Evolutionary conservation across 2,888 invertebrate species (phyloP), one percentile per base, ranked within the genome.

Genomic region (Yponomeuta cagnagella): DNA sequence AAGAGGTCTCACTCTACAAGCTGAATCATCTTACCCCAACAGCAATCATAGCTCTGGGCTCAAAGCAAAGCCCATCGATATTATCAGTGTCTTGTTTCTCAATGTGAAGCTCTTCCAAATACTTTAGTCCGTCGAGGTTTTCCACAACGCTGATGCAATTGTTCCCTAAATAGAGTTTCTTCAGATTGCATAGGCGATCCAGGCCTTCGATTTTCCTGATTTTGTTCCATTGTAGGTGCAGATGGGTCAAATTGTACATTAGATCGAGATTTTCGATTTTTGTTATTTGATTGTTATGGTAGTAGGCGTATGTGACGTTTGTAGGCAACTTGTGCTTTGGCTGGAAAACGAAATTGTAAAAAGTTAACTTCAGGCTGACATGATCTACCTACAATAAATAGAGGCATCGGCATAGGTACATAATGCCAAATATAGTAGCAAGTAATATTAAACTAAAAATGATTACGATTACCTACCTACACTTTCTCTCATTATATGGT

Each of bases 271-370:
- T 96, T 81, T 96, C 93, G 33, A 98, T 94, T 81, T 94, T 94
- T 1, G 93, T 85, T 75, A 98, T 95, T 76, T 94, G 93, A 82
- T 98, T 98, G 79, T 96, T 96, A 80, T 97, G 98, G 64, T 96
- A 93, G 86, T 95, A 98, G 30, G 96, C 91, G 74, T 95, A 93
- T 31, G 93, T 90, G 66, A 96, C 76, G 70, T 92, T 80, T n/a
- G 76, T 85, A 10, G 87, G 78, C 70, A 82, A 78, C 71, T 88
- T 90, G 0, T 87, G 81, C 63, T 82, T 81, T 1, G 89, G 87
- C 92, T 92, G 81, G 52, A 82, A 81, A 43, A 68, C 63, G 95
- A 93, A 76, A 93, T 92, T 79, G 6, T 12, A 12, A 12, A 58
- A 58, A 15, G 3, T 58, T 58, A 15, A 15, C 0, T 58, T 58